These are phyloP conservation scores for Centrocercus urophasianus DNA, from an alignment of 2,113 vertebrate genomes.

Conservation along the genomic window DNA sequence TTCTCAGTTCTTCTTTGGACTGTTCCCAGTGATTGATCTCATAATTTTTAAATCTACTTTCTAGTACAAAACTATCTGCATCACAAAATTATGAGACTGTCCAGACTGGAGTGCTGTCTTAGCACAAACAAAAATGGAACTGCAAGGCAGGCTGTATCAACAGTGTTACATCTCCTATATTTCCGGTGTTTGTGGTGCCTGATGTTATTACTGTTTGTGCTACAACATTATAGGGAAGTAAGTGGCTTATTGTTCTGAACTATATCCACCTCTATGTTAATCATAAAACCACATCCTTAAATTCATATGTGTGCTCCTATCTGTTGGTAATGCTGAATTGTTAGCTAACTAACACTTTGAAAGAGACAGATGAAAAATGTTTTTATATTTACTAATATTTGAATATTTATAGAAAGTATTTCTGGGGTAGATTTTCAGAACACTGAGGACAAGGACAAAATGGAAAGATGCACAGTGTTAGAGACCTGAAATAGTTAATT, in stretches of 20 bases:
- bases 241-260: background rate
- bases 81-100: background rate
- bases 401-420: background rate
- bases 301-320: background rate
- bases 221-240: background rate
- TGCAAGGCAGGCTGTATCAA: background rate
- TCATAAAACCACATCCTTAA: accelerated
- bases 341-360: background rate
- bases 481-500: background rate
- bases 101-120: background rate
- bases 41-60: background rate
- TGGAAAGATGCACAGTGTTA: background rate
- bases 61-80: background rate
- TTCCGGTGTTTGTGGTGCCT: background rate
- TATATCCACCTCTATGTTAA: background rate
- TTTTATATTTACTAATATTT: background rate
- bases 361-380: background rate
- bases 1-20: background rate
- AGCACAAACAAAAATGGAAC: background rate
- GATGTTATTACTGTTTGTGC: background rate
- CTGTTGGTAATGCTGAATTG: background rate
- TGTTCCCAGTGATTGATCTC: background rate
- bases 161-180: too few species aligned
- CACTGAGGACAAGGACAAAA: background rate
- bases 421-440: background rate